These are phyloP conservation scores for Erebia ligea DNA, from an alignment of 2,888 invertebrate genomes.

Conservation along the genomic window DNA sequence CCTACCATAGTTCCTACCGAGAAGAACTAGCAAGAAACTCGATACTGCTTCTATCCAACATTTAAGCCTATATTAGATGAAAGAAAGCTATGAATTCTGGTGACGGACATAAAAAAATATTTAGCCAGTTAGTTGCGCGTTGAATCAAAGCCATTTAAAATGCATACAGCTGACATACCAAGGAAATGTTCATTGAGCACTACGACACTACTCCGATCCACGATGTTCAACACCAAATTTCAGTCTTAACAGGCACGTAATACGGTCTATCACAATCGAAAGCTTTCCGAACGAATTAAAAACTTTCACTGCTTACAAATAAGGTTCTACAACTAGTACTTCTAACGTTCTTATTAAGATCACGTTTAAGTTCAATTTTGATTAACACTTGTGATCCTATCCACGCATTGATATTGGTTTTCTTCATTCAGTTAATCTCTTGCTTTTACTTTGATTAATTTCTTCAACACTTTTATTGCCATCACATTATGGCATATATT, in stretches of 20 bases:
- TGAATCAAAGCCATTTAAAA: slow-evolving; percentile 16
- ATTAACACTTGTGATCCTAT: not conserved
- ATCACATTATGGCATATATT: slow-evolving; percentile 11
- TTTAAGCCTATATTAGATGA: no score
- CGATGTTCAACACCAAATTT: not conserved
- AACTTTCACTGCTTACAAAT: slow-evolving; percentile 35
- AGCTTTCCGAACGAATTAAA: slow-evolving; percentile 20
- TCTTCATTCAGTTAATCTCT: slow-evolving; percentile 5
- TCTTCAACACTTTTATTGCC: slow-evolving; percentile 10
- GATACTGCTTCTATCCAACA: no score
- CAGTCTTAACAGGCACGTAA: slow-evolving; percentile 7
- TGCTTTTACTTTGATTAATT: not conserved
- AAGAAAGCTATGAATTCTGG: no score
- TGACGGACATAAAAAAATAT: no score
- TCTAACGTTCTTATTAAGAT: slow-evolving; percentile 18
- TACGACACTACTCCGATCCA: slow-evolving; percentile 1
- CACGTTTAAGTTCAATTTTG: slow-evolving; percentile 16
- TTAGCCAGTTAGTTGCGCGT: not conserved
- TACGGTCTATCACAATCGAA: slow-evolving; percentile 18
- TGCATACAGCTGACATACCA: slow-evolving; percentile 30
- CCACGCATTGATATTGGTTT: not conserved
- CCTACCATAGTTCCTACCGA: no score
- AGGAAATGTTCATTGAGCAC: slow-evolving; percentile 28
- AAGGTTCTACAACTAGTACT: slow-evolving; percentile 9
- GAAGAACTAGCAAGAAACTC: no score